These are phyloP conservation scores for Python bivittatus DNA, from an alignment of 2,113 vertebrate genomes.

Conservation along the genomic window DNA sequence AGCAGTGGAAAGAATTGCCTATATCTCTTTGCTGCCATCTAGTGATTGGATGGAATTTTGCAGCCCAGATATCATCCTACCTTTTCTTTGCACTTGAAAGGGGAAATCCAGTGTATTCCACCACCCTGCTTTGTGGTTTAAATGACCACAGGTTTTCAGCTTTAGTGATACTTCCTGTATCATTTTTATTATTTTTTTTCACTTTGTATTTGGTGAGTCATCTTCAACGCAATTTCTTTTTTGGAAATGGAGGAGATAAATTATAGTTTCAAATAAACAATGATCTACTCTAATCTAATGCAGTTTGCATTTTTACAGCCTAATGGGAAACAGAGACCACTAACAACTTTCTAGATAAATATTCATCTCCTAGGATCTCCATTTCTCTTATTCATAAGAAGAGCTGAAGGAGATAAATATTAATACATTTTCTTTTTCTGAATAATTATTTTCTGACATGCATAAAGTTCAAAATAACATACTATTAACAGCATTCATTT, in stretches of 20 bases:
- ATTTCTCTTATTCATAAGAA: neutral
- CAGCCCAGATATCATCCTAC: too few species aligned
- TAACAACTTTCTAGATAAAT: neutral
- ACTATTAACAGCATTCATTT: neutral
- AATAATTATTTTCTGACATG: neutral
- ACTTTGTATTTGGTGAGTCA: neutral
- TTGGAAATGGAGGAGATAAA: neutral
- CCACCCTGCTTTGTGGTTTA: too few species aligned
- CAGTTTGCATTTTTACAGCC: neutral
- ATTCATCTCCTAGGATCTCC: neutral
- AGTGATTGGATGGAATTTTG: neutral
- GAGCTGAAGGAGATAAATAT: neutral
- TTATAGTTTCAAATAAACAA: neutral
- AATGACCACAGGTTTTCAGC: too few species aligned
- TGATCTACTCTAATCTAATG: neutral
- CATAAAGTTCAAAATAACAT: neutral
- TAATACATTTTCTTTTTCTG: neutral
- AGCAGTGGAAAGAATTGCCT: neutral
- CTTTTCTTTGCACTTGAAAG: too few species aligned
- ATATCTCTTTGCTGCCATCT: neutral
- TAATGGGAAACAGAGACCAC: neutral
- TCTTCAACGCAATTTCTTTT: neutral
- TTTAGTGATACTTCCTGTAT: neutral
- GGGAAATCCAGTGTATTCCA: too few species aligned
- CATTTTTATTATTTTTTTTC: neutral